phyloP scores from a whole-genome alignment of 2,113 vertebrate genomes.

The Percopsis transmontana region DNA sequence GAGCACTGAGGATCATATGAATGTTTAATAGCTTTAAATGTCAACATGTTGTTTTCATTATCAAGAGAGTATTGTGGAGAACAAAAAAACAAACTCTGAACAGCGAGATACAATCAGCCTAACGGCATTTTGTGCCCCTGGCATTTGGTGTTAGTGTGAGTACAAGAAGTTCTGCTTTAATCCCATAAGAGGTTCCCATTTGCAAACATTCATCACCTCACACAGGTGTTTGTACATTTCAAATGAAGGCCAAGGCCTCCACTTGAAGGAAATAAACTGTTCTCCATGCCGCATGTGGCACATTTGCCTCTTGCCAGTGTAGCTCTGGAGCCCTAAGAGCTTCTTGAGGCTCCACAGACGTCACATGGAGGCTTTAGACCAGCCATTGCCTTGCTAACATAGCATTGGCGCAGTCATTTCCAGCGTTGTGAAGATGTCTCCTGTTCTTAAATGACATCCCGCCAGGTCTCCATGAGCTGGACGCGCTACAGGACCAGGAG shows the following conservation, averaged over 20 bases:
- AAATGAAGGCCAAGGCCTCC: background rate
- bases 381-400: too few species aligned
- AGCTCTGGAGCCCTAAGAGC: too few species aligned
- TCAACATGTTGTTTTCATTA: conserved; percentile 51
- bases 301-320: too few species aligned
- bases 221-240: conserved; percentile 33
- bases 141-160: conserved; percentile 14
- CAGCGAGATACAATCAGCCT: conserved; percentile 7
- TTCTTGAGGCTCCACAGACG: too few species aligned
- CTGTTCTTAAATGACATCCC: background rate
- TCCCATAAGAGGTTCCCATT: background rate
- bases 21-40: conserved; percentile 60
- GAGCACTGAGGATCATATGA: conserved; percentile 47
- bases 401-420: background rate
- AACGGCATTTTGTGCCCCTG: conserved; percentile 6
- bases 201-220: conserved; percentile 5
- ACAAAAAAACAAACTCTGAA: conserved; percentile 12
- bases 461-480: conserved; percentile 93
- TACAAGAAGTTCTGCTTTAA: conserved; percentile 18
- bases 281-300: too few species aligned
- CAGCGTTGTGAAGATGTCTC: too few species aligned
- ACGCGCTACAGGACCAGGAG: conserved; percentile 91
- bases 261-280: background rate
- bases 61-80: conserved; percentile 23
- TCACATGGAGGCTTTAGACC: too few species aligned